A percentile compares a stretch with the other conserved stretches of the same genome.
Evolutionary conservation across 1,140 invertebrate species (phyloP).

Genomic region (Diuraphis noxia): DNA sequence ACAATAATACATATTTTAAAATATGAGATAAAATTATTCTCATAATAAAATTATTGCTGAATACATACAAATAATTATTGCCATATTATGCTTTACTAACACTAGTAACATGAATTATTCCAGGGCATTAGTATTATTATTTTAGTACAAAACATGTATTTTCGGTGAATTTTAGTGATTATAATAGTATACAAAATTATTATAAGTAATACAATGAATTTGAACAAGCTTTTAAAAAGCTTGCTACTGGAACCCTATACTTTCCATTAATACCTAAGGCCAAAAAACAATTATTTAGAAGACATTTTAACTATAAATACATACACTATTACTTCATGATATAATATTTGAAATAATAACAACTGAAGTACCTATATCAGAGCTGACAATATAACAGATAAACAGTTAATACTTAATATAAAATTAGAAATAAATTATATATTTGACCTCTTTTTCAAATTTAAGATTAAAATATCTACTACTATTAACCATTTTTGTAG

Average conservation of each 20-base stretch:
- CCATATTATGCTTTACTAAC: not conserved
- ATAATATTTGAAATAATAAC: not conserved
- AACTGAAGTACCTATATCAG: not conserved
- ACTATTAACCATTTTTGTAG: not conserved
- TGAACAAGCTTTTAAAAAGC: not conserved
- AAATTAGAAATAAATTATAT: not conserved
- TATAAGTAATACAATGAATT: not conserved
- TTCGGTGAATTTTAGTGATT: not conserved
- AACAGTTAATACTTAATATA: not conserved
- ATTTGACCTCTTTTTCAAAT: not conserved
- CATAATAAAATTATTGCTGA: not conserved
- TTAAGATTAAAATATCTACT: not conserved
- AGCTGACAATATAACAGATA: conserved; percentile 1
- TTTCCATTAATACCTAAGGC: not conserved
- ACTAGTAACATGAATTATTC: not conserved
- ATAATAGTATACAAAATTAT: not conserved
- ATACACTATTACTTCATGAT: not conserved
- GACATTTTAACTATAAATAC: not conserved
- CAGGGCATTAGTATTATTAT: not conserved
- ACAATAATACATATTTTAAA: no score
- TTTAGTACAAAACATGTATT: not conserved
- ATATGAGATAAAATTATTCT: not conserved
- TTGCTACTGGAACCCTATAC: not conserved
- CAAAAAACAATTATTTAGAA: not conserved
- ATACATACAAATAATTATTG: not conserved